Percentiles rank a stretch among this genome's conserved stretches.
Conservation (phyloP, 2,797 vertebrate genomes). For the Neostethus bicornis region DNA sequence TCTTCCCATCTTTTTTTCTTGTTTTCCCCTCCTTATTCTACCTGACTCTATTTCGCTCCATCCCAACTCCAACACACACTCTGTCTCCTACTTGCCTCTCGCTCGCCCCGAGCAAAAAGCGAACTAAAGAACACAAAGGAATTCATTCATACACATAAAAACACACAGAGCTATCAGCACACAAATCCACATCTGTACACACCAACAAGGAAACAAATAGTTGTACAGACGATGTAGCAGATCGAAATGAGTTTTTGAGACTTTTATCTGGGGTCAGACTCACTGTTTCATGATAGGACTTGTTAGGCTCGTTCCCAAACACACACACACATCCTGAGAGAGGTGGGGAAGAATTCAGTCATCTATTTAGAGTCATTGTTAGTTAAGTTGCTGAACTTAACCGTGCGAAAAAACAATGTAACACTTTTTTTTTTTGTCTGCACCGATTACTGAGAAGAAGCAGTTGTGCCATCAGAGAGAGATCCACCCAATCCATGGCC, state of each 20-base stretch:
- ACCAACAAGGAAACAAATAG: conserved; percentile 40
- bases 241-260: conserved; percentile 19
- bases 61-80: conserved; percentile 51
- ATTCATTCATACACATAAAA: conserved; percentile 37
- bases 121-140: conserved; percentile 54
- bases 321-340: conserved; percentile 44
- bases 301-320: conserved; percentile 15
- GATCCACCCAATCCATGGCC: conserved; percentile 58
- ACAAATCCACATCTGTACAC: conserved; percentile 44
- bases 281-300: conserved; percentile 28
- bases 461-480: conserved; percentile 50
- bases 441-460: conserved; percentile 75
- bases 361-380: conserved; percentile 74
- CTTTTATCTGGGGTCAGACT: conserved; percentile 18
- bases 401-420: conserved; percentile 71
- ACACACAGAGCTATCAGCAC: conserved; percentile 14
- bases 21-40: conserved; percentile 22
- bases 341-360: conserved; percentile 64
- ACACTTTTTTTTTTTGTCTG: conserved; percentile 74
- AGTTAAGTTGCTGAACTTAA: conserved; percentile 76
- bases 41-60: conserved; percentile 41
- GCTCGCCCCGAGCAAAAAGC: conserved; percentile 64
- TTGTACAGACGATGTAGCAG: conserved; percentile 20
- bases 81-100: conserved; percentile 65
- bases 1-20: conserved; percentile 37